phyloP scores from a whole-genome alignment of 2,113 vertebrate genomes.

The Electrona antarctica region DNA sequence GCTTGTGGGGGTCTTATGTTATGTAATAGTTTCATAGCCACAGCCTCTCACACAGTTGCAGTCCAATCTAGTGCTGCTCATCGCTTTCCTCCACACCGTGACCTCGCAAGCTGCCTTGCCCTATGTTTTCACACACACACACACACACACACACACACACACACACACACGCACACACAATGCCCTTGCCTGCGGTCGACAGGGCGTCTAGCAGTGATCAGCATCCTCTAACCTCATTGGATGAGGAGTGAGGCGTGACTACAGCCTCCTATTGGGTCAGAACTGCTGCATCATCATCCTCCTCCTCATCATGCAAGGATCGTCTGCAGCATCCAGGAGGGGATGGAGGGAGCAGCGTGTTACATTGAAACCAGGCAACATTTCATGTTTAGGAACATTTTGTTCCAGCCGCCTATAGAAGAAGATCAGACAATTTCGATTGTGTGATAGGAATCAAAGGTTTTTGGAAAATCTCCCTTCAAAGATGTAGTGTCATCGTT shows the following conservation, averaged over 20 bases:
- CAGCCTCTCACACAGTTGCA: constrained; percentile 22
- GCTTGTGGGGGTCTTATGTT: constrained; percentile 17
- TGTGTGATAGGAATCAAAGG: not conserved
- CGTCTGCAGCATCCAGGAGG: constrained; percentile 34
- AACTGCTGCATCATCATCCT: constrained; percentile 22
- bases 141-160: no score
- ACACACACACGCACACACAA: not conserved
- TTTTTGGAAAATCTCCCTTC: no score
- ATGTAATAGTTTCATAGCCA: constrained; percentile 30
- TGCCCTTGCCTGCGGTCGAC: constrained; percentile 5
- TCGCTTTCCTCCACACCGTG: constrained; percentile 12
- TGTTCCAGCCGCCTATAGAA: not conserved
- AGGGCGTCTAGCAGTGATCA: constrained; percentile 18
- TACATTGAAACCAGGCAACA: not conserved
- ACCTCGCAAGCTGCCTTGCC: not conserved
- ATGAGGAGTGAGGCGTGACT: constrained; percentile 29
- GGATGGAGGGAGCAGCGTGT: constrained; percentile 14
- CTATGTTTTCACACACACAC: not conserved
- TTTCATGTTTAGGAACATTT: not conserved
- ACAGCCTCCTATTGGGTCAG: constrained; percentile 44
- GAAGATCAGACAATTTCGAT: not conserved
- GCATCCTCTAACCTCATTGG: constrained; percentile 55
- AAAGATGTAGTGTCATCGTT: not conserved
- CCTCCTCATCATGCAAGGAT: constrained; percentile 5
- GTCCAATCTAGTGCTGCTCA: constrained; percentile 13